These are phyloP conservation scores for Lathamus discolor DNA, from an alignment of 2,113 vertebrate species.

Conservation along the genomic window DNA sequence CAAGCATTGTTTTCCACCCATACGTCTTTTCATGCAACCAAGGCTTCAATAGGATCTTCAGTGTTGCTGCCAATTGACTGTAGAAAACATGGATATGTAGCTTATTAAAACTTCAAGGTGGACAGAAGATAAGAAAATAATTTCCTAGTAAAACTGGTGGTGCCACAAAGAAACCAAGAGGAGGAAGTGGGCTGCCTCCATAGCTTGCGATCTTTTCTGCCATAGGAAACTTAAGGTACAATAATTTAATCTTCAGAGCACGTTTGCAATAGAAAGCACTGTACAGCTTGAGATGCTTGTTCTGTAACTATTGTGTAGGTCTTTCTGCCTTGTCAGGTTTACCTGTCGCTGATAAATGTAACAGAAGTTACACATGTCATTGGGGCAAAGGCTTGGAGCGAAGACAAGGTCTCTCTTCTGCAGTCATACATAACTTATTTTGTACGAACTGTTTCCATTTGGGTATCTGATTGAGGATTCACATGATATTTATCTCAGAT, in stretches of 20 bases:
- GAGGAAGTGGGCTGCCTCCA: neutral
- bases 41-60: neutral
- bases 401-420: neutral
- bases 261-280: neutral
- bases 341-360: neutral
- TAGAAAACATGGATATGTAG: neutral
- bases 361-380: neutral
- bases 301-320: neutral
- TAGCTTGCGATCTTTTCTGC: neutral
- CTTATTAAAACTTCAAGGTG: neutral
- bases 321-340: neutral
- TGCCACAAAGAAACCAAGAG: neutral
- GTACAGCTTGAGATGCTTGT: neutral
- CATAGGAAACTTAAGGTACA: neutral
- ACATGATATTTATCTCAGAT: neutral
- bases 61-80: neutral
- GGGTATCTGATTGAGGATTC: neutral
- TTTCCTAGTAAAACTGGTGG: neutral
- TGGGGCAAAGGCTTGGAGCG: neutral
- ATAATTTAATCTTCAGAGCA: neutral
- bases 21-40: neutral
- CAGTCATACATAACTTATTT: neutral
- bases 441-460: neutral
- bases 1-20: neutral
- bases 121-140: neutral